Evolutionary conservation across 37 sponge, comb jelly and placozoan genomes (phyloP).

Genomic region (Halichondria panicea): DNA sequence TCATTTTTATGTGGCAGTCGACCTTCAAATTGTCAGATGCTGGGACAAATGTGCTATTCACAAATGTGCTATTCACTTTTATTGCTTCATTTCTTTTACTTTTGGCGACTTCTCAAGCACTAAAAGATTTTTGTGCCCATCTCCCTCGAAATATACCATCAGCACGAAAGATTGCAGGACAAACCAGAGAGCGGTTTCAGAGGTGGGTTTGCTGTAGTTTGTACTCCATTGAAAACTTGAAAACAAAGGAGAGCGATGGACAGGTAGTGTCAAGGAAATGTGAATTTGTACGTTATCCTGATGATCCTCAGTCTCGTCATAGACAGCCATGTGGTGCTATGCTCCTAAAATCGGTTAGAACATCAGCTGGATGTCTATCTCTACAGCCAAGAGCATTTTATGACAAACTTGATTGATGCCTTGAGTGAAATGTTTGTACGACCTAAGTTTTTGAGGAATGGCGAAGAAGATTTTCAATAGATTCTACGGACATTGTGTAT

Average conservation of each 20-base stretch:
- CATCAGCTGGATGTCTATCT: neutral
- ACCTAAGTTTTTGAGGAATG: conserved; percentile 15
- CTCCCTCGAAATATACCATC: conserved; percentile 3
- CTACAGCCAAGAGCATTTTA: conserved; percentile 16
- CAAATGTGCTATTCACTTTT: no score
- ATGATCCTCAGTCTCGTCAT: conserved; percentile 34
- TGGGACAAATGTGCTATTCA: no score
- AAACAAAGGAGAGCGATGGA: neutral
- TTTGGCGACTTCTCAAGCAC: no score
- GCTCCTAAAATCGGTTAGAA: conserved; percentile 23
- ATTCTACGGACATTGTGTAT: neutral
- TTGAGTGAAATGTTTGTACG: conserved; percentile 18
- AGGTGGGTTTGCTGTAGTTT: conserved; percentile 16
- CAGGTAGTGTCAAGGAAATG: conserved; percentile 6
- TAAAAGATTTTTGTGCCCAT: no score
- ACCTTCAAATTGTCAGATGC: no score
- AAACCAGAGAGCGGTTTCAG: neutral
- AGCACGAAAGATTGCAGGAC: neutral
- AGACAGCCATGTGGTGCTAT: neutral
- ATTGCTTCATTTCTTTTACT: no score
- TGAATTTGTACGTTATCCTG: conserved; percentile 34
- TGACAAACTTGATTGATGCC: conserved; percentile 9
- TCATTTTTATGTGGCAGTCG: no score
- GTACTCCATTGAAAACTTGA: neutral
- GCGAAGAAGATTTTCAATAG: conserved; percentile 4